Evolutionary conservation across 2,797 vertebrate species (phyloP), one percentile per base, ranked within the genome.

Genomic region (Labroides dimidiatus): DNA sequence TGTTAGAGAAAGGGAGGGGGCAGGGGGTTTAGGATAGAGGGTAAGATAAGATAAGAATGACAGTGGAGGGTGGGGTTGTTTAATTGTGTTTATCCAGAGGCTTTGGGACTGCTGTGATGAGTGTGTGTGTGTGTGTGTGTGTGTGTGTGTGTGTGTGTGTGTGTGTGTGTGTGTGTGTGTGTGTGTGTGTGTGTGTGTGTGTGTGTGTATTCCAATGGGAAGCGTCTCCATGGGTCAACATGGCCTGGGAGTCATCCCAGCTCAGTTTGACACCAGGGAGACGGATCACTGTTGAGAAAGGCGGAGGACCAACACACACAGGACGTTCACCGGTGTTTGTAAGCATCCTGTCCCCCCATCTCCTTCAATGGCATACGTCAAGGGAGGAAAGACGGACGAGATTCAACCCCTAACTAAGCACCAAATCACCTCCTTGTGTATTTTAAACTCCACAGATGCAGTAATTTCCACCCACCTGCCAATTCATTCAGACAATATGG

Each of bases 1-100:
- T 57, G 51, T 74, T 64, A 47, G 63, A 37, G 64, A 33, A 30
- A 60, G 43, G 51, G 47, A 19, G 12, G 24, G 47, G 47, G 20
- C 55, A 53, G 54, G 21, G 80, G 19, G 43, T 76, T 83, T 76
- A 82, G 85, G 87, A 89, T 89, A 80, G 84, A 71, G 69, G 78
- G 47, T 11, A 63, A 90, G 91, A 92, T 92, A 91, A 93, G 92
- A 92, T 91, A 90, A 92, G 84, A 84, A 66, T 81, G 85, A 88
- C 81, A 87, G 84, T 77, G 3, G 76, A 76, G 82, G 90, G 90
- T 43, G 86, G 81, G 70, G 85, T 72, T 14, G 15, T 86, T 89
- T 85, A 86, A 91, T 84, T 90, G 81, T 90, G 84, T 92, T 92
- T 91, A 91, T 90, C 78, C 77, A 77, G 71, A 72, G 48, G 77